Conservation (phyloP, 1,140 invertebrate genomes). For the Drosophila erecta region DNA sequence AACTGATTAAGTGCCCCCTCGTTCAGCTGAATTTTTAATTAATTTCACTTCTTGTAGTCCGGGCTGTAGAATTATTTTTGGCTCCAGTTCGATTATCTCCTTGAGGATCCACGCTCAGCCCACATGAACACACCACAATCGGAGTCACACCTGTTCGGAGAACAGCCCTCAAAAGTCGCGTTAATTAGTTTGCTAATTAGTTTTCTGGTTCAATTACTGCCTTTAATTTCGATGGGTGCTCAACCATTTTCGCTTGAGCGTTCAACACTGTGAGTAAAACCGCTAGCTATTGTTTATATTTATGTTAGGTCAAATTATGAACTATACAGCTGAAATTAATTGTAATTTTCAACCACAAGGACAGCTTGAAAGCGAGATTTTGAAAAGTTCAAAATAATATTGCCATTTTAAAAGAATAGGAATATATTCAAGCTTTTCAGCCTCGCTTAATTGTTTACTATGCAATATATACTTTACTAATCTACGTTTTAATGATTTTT, state of each 20-base stretch:
- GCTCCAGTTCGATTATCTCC: slow-evolving; percentile 54
- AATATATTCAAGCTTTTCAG: neutral
- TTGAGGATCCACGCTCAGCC: slow-evolving; percentile 52
- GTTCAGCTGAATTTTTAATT: slow-evolving; percentile 41
- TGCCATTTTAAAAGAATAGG: neutral
- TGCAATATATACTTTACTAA: slow-evolving; percentile 12
- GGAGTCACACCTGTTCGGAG: slow-evolving; percentile 20
- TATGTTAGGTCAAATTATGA: neutral
- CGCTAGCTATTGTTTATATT: neutral
- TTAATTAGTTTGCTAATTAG: slow-evolving; percentile 18
- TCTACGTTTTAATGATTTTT: slow-evolving; percentile 20
- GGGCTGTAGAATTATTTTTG: slow-evolving; percentile 41
- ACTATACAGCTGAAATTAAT: neutral
- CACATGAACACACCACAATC: slow-evolving; percentile 54
- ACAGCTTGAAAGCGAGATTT: too few relatives aligned
- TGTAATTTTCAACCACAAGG: too few relatives aligned
- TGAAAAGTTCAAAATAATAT: too few relatives aligned
- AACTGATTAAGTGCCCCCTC: slow-evolving; percentile 44
- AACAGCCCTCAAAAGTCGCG: neutral
- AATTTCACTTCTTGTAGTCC: slow-evolving; percentile 22
- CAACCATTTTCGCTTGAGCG: neutral
- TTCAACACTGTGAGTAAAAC: neutral
- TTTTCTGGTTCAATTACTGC: neutral
- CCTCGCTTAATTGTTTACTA: slow-evolving; percentile 10
- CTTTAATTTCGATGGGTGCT: neutral